Evolutionary conservation across 2,797 vertebrate species (phyloP).

Genomic region (Fistularia tabacaria): DNA sequence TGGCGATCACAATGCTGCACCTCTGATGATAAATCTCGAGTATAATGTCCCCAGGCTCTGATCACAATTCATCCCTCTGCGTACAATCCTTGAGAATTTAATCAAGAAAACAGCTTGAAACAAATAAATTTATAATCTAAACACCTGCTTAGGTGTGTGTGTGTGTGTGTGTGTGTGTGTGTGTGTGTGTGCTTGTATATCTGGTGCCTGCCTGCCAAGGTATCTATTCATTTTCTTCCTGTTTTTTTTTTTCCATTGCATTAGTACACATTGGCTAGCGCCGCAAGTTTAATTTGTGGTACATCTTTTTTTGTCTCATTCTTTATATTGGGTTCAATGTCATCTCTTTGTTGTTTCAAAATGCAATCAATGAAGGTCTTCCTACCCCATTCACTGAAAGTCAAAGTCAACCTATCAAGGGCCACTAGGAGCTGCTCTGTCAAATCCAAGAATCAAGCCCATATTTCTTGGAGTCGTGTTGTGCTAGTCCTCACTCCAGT

Average conservation of each 20-base stretch:
- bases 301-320: slow-evolving; percentile 56
- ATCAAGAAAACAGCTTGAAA: slow-evolving; percentile 47
- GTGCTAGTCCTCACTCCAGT: slow-evolving; percentile 74
- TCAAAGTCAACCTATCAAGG: slow-evolving; percentile 75
- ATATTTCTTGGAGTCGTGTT: slow-evolving; percentile 84
- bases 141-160: slow-evolving; percentile 17
- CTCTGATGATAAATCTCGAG: slow-evolving; percentile 65
- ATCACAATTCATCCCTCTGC: slow-evolving; percentile 65
- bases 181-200: background rate
- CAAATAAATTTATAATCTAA: slow-evolving; percentile 31
- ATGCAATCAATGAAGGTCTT: slow-evolving; percentile 80
- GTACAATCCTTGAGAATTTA: slow-evolving; percentile 55
- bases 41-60: slow-evolving; percentile 50
- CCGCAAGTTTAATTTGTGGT: slow-evolving; percentile 60
- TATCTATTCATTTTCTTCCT: slow-evolving; percentile 56
- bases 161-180: background rate
- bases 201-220: slow-evolving; percentile 17
- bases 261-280: slow-evolving; percentile 45
- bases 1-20: slow-evolving; percentile 34
- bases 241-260: slow-evolving; percentile 44
- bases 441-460: slow-evolving; percentile 79
- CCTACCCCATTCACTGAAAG: slow-evolving; percentile 76
- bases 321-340: slow-evolving; percentile 69
- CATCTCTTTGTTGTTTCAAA: slow-evolving; percentile 76
- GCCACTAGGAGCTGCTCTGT: slow-evolving; percentile 75